Base-by-base conservation (phyloP, 2,888 invertebrate species). In the Tachina lurida region DNA sequence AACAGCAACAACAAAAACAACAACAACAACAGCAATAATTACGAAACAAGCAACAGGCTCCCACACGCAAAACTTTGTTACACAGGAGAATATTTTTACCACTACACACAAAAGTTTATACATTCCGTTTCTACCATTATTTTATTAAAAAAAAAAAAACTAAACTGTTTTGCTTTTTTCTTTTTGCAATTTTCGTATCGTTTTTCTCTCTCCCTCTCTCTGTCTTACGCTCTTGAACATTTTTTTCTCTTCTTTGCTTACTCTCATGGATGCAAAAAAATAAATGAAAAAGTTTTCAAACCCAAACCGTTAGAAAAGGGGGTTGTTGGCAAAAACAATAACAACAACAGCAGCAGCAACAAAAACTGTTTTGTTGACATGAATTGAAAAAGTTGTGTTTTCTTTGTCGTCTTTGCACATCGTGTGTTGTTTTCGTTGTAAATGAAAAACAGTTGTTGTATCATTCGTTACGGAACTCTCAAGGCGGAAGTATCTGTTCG, bases 381-480 rank as follows among this genome's bases (percentile, higher is more conserved):
- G 49, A 58, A 74, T 74, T 43, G 60, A 52, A 80, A 31, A 67
- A 74, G 39, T 22, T 62, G 74, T 76, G 60, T 56, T 77, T 68
- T 75, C 52, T 68, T 47, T 80, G 49, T 77, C 80, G 75, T 71
- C 67, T 67, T 81, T 86, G 73, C 60, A 84, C 84, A 87, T 84
- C 88, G 84, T 81, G 60, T 68, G 17, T 70, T 87, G 91, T 90
- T 91, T 91, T 91, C 91, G 89, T 91, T 89, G 88, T 91, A 88
- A 91, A 90, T 90, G 91, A 88, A 89, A 90, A 90, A 87, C 90
- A 88, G 88, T 90, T 89, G 90, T 90, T 89, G 88, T 90, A 88
- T 91, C 91, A 91, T 91, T 91, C 91, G 89, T 89, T 90, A 89
- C 89, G 89, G 88, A 89, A 90, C 91, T 90, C 90, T 91, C 91